These are phyloP conservation scores for Sceliomorpha sp. DNA, from an alignment of 2,888 invertebrate genomes.

Conservation along the genomic window DNA sequence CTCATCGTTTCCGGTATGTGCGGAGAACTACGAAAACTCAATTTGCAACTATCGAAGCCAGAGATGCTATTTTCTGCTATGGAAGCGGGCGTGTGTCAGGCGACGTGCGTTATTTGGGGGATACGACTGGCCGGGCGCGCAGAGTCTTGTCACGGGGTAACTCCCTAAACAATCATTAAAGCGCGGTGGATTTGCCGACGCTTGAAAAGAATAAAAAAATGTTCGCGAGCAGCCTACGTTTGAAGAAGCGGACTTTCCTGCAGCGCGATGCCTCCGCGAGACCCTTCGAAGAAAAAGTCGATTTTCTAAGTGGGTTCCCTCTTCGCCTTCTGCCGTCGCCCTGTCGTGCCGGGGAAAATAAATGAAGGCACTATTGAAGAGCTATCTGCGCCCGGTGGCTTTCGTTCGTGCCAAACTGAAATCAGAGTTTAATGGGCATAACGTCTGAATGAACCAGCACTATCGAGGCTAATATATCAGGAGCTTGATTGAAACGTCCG, in stretches of 20 bases:
- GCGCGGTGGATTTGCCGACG: constrained; percentile 9
- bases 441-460: constrained; percentile 64
- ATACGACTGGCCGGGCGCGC: too few relatives aligned
- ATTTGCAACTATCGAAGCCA: too few relatives aligned
- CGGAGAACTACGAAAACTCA: too few relatives aligned
- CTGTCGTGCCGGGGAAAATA: constrained; percentile 60
- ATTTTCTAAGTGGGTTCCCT: constrained; percentile 54
- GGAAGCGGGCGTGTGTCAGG: too few relatives aligned
- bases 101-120: too few relatives aligned
- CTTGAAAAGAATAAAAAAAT: too few relatives aligned
- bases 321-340: too few relatives aligned
- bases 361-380: constrained; percentile 69
- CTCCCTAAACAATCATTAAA: too few relatives aligned
- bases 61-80: too few relatives aligned
- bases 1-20: constrained; percentile 40
- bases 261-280: constrained; percentile 20
- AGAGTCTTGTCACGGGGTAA: too few relatives aligned
- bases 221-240: too few relatives aligned
- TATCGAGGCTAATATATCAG: constrained; percentile 68
- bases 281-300: constrained; percentile 48
- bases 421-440: constrained; percentile 70
- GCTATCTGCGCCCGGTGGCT: constrained; percentile 64
- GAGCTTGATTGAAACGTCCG: constrained; percentile 53
- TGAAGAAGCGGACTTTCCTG: constrained; percentile 21
- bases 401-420: constrained; percentile 63